Evolutionary conservation across 2,888 invertebrate genomes (phyloP).

Genomic region (Digitonthophagus gazella): DNA sequence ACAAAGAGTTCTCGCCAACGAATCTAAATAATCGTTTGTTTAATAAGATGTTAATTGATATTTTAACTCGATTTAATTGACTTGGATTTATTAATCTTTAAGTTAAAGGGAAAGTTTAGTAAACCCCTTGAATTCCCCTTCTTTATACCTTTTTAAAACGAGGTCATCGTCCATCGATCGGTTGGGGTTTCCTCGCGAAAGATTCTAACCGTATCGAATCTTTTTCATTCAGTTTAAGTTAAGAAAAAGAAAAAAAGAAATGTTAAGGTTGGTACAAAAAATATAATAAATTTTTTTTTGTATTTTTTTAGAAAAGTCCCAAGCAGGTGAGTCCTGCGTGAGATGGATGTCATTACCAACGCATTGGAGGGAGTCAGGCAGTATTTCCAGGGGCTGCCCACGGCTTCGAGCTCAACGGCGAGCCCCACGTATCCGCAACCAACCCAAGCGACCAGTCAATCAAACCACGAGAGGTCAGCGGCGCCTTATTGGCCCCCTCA

Average conservation of each 20-base stretch:
- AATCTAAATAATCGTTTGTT: background rate
- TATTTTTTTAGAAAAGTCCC: conserved; percentile 24
- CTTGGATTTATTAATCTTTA: background rate
- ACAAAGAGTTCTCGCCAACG: background rate
- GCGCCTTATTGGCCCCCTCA: conserved; percentile 29
- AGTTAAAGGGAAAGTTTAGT: background rate
- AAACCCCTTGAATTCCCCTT: too few relatives aligned
- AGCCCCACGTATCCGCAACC: conserved; percentile 37
- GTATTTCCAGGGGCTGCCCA: conserved; percentile 78
- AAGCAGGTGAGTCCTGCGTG: conserved; percentile 48
- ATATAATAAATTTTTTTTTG: conserved; percentile 4
- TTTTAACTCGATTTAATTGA: too few relatives aligned
- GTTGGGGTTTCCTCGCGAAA: background rate
- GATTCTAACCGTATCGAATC: background rate
- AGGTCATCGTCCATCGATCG: background rate
- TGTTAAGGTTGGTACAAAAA: background rate
- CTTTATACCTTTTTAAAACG: background rate
- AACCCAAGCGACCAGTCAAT: conserved; percentile 32
- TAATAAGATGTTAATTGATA: background rate
- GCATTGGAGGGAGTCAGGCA: conserved; percentile 81
- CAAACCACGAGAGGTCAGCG: conserved; percentile 32
- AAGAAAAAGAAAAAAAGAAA: too few relatives aligned
- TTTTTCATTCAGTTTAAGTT: background rate
- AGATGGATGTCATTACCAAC: conserved; percentile 78
- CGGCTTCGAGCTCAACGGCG: conserved; percentile 49